Conservation (phyloP, 2,797 vertebrate species). For the Scyliorhinus canicula region DNA sequence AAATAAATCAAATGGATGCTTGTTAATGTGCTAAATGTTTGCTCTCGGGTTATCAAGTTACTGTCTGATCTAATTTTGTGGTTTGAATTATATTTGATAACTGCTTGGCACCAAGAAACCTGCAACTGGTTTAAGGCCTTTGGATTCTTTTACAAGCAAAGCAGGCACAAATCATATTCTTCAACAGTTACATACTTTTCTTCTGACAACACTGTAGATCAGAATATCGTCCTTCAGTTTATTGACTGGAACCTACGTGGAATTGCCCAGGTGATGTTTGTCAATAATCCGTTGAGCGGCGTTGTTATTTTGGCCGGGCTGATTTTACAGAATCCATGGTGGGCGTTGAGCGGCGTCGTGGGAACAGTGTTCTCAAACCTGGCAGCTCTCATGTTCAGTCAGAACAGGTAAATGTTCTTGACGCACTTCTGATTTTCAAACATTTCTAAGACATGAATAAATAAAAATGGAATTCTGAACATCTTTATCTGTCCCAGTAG, state of each 20-base stretch:
- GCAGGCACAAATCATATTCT: background rate
- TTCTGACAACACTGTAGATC: slow-evolving; percentile 62
- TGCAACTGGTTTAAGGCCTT: background rate
- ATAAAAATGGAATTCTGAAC: background rate
- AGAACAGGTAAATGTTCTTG: slow-evolving; percentile 68
- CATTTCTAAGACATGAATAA: background rate
- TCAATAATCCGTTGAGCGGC: slow-evolving; percentile 88
- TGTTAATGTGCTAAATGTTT: background rate
- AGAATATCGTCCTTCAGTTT: slow-evolving; percentile 72
- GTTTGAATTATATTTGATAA: background rate
- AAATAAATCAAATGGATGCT: background rate
- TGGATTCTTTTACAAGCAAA: background rate
- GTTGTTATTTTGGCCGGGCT: slow-evolving; percentile 76
- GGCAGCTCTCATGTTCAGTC: slow-evolving; percentile 76
- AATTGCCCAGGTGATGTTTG: slow-evolving; percentile 87
- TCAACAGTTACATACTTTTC: background rate
- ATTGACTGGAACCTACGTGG: slow-evolving; percentile 86
- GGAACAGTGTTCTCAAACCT: slow-evolving; percentile 77
- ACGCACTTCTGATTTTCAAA: background rate
- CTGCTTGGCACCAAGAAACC: background rate
- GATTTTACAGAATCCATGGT: slow-evolving; percentile 87
- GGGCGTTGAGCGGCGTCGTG: slow-evolving; percentile 78
- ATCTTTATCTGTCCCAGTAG: background rate
- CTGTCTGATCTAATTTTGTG: background rate
- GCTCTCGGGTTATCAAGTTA: background rate